These are phyloP conservation scores for Steinernema feltiae DNA, from an alignment of 1,140 invertebrate species.

Conservation along the genomic window DNA sequence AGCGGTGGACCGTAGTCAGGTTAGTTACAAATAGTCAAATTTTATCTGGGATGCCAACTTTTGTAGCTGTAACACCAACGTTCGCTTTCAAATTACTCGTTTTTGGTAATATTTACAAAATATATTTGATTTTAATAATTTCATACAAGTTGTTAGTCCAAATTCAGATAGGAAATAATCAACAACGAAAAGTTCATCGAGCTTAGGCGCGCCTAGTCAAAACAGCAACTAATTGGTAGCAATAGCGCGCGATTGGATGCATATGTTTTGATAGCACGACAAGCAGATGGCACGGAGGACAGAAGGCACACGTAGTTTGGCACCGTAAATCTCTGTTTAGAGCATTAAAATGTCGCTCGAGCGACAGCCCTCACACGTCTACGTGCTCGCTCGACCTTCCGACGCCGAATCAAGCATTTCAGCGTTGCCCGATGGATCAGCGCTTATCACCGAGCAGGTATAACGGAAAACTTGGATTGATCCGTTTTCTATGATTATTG, in stretches of 20 bases:
- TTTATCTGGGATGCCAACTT: neutral
- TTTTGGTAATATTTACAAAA: no score
- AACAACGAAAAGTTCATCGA: no score
- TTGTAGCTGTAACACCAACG: no score
- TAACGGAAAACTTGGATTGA: neutral
- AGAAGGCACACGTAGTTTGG: neutral
- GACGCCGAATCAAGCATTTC: neutral
- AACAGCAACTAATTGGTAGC: neutral
- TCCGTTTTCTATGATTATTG: neutral
- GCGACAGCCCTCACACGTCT: conserved; percentile 4
- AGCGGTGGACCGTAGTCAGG: neutral
- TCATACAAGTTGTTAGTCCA: no score
- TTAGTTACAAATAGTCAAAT: conserved; percentile 7
- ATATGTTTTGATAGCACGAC: neutral
- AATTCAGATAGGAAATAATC: no score
- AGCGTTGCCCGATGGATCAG: neutral
- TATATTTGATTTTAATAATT: no score
- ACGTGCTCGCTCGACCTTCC: neutral
- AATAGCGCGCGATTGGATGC: neutral
- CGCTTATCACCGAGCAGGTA: conserved; percentile 1
- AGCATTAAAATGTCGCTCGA: conserved; percentile 8
- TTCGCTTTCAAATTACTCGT: no score
- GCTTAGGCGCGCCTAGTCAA: neutral
- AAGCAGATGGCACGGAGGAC: neutral
- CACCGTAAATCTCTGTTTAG: conserved; percentile 14